Percentiles rank a stretch among this genome's conserved stretches.
Conservation (phyloP, 2,888 invertebrate species). For the Cosmorhoe ocellata region DNA sequence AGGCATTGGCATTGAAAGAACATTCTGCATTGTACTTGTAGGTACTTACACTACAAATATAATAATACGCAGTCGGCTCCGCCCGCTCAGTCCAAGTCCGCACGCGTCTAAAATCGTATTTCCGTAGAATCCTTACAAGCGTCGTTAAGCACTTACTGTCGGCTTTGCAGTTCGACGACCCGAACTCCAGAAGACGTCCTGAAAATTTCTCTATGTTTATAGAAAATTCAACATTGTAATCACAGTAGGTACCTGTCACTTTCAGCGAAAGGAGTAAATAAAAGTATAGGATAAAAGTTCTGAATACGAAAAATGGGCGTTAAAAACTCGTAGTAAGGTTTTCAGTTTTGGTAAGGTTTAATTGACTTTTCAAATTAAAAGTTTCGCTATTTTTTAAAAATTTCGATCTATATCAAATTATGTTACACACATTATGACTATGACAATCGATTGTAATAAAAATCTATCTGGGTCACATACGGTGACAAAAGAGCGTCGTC, state of each 20-base stretch:
- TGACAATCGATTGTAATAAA: conserved; percentile 31
- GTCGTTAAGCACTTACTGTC: conserved; percentile 76
- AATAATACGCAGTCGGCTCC: conserved; percentile 46
- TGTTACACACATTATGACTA: neutral
- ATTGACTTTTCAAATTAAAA: too few species aligned
- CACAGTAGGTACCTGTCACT: too few species aligned
- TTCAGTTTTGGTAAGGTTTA: too few species aligned
- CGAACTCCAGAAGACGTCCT: conserved; percentile 61
- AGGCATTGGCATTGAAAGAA: conserved; percentile 51
- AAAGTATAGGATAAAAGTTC: too few species aligned
- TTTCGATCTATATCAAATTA: too few species aligned
- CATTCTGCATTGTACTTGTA: conserved; percentile 26
- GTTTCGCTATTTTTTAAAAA: too few species aligned
- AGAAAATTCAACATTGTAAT: conserved; percentile 51
- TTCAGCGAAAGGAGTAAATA: too few species aligned
- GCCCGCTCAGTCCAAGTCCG: conserved; percentile 52
- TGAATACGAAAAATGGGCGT: too few species aligned
- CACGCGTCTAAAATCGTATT: conserved; percentile 79
- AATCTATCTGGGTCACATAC: conserved; percentile 72
- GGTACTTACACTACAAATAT: conserved; percentile 34
- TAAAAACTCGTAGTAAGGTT: too few species aligned
- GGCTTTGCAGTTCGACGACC: conserved; percentile 80
- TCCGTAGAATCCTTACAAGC: conserved; percentile 82
- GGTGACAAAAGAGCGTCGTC: conserved; percentile 62
- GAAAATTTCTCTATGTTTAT: conserved; percentile 57